phyloP scores from a whole-genome alignment of 2,113 vertebrate genomes.

The Aphyosemion australe region DNA sequence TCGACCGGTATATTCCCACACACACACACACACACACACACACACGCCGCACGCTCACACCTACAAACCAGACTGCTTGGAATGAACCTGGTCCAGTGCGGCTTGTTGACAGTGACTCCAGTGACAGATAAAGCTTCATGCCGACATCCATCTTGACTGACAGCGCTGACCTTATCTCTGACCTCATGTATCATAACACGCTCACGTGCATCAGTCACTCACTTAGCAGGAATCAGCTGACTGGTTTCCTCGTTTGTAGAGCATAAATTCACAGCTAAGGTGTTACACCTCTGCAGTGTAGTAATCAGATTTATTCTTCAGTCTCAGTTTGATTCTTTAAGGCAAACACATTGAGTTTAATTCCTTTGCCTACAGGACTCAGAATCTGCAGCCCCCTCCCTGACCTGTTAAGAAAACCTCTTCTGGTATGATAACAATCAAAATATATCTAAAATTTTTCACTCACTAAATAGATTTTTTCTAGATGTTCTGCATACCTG shows the following conservation, averaged over 20 bases:
- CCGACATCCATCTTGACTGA: conserved; percentile 47
- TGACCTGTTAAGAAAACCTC: too few species aligned
- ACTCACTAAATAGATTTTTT: too few species aligned
- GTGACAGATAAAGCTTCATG: conserved; percentile 72
- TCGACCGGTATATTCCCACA: conserved; percentile 5
- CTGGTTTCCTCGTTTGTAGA: background rate
- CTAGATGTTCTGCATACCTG: too few species aligned
- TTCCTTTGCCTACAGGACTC: too few species aligned
- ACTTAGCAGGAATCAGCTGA: background rate
- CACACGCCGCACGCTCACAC: conserved; percentile 18
- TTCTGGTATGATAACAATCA: too few species aligned
- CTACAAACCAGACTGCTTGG: conserved; percentile 68
- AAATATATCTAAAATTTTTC: too few species aligned
- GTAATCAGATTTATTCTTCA: background rate
- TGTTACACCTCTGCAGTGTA: background rate
- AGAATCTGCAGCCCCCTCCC: too few species aligned
- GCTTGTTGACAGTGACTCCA: conserved; percentile 65
- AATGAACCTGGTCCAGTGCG: conserved; percentile 69
- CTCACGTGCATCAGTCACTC: conserved; percentile 30
- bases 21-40: conserved; percentile 24
- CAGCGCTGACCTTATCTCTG: conserved; percentile 39
- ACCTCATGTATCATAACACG: conserved; percentile 32
- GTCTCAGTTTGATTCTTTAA: too few species aligned
- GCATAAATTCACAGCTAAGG: background rate
- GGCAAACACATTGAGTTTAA: too few species aligned